These are phyloP conservation scores for Drosophila ustulata DNA, from an alignment of 2,888 invertebrate genomes.

Conservation along the genomic window DNA sequence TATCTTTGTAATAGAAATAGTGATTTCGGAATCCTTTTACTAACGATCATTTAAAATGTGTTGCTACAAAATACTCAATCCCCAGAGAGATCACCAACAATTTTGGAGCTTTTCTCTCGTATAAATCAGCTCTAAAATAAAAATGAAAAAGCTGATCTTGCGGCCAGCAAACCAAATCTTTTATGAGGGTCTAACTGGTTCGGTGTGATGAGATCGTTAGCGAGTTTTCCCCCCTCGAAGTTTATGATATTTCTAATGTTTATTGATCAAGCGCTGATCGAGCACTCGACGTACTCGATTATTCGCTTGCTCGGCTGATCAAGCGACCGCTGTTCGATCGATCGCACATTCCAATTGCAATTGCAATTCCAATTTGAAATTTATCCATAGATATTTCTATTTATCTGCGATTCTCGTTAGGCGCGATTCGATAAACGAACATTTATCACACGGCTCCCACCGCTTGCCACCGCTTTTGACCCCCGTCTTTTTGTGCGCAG, in stretches of 20 bases:
- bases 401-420: constrained; percentile 63
- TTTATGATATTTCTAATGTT: constrained; percentile 55
- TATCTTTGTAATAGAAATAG: too few relatives aligned
- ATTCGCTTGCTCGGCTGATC: background rate
- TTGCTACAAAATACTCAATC: too few relatives aligned
- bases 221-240: background rate
- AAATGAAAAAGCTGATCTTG: background rate
- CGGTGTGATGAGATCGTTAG: constrained; percentile 1
- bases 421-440: constrained; percentile 69
- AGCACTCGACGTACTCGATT: constrained; percentile 11
- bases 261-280: constrained; percentile 43
- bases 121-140: background rate
- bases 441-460: constrained; percentile 54
- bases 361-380: constrained; percentile 46
- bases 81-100: background rate
- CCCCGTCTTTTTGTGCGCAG: constrained; percentile 6
- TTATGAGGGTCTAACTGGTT: background rate
- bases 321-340: constrained; percentile 23
- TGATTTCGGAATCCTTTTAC: too few relatives aligned
- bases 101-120: background rate
- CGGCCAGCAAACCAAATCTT: background rate
- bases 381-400: constrained; percentile 21
- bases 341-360: constrained; percentile 41
- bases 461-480: background rate
- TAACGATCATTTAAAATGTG: background rate